phyloP scores from a whole-genome alignment of 2,888 invertebrate species.

The Galerucella pusilla region DNA sequence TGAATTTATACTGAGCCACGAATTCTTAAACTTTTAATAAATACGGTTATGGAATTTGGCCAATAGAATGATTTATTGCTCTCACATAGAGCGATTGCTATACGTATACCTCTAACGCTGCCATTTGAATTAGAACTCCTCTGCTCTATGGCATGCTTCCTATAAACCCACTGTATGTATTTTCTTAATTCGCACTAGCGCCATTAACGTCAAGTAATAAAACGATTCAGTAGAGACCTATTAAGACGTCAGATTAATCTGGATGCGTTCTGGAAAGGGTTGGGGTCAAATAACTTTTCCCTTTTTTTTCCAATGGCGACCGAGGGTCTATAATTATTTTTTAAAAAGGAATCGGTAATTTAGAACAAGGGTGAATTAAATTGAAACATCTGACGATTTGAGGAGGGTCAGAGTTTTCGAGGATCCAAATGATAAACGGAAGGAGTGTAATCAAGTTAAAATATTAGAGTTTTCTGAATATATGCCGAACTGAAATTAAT shows the following conservation, averaged over 20 bases:
- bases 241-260: conserved; percentile 24
- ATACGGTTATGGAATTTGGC: no score
- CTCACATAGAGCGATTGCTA: no score
- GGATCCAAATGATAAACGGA: neutral
- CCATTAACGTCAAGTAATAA: no score
- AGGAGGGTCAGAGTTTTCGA: neutral
- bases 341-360: conserved; percentile 19
- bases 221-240: conserved; percentile 19
- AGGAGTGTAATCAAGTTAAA: neutral
- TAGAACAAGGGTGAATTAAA: conserved; percentile 17
- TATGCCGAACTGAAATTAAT: neutral
- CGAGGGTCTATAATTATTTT: conserved; percentile 30
- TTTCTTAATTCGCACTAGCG: no score
- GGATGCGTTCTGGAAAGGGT: conserved; percentile 21
- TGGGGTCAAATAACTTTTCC: conserved; percentile 27
- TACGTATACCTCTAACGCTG: no score
- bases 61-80: no score
- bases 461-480: neutral
- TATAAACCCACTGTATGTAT: no score
- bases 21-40: no score
- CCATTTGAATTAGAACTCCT: no score
- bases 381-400: conserved; percentile 5
- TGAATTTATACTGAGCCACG: no score
- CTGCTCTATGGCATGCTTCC: no score
- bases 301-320: neutral